Evolutionary conservation across 2,888 invertebrate genomes (phyloP).

Genomic region (Zygogramma bicolorata): DNA sequence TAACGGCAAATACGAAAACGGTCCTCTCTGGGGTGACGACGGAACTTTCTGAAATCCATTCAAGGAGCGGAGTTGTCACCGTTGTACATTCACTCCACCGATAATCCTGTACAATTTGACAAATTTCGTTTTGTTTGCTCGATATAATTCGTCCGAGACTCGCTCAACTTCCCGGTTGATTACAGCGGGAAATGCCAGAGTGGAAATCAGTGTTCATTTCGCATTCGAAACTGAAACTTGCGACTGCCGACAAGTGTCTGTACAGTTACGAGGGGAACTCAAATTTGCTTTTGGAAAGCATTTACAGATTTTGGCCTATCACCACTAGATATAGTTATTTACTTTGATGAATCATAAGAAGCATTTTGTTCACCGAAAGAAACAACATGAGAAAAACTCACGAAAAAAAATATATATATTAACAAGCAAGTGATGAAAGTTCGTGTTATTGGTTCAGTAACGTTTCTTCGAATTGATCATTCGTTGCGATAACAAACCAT

Average conservation of each 20-base stretch:
- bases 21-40: neutral
- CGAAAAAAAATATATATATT: no score
- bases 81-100: neutral
- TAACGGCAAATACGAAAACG: neutral
- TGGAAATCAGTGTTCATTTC: conserved; percentile 5
- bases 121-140: conserved; percentile 13
- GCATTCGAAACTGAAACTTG: conserved; percentile 17
- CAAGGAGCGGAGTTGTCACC: neutral
- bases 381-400: no score
- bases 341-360: no score
- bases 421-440: no score
- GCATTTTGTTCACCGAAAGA: no score
- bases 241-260: no score
- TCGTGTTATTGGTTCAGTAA: no score
- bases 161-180: conserved; percentile 14
- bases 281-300: no score
- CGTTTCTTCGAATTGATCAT: no score
- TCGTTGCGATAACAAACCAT: no score
- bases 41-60: neutral
- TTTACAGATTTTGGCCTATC: no score
- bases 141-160: conserved; percentile 4
- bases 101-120: conserved; percentile 15
- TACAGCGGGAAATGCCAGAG: conserved; percentile 5
- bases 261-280: neutral
- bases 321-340: no score